A percentile compares a stretch with the other conserved stretches of the same genome.
phyloP scores from a whole-genome alignment of 2,888 invertebrate species.

The Lycophotia porphyrea region DNA sequence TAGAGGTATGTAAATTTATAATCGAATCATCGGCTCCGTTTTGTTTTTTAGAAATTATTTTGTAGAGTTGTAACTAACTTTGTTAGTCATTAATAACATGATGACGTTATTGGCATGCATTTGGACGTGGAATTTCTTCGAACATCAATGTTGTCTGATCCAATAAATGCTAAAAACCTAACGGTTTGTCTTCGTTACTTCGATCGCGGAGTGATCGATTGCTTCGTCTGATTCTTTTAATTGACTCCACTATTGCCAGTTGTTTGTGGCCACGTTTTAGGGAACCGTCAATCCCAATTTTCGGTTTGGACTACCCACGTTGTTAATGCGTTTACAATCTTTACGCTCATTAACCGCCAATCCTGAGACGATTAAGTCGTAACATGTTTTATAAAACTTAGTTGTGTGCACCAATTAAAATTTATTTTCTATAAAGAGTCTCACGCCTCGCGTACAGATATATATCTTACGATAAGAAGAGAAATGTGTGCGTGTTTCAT shows the following conservation, averaged over 20 bases:
- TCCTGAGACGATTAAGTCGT: constrained; percentile 86
- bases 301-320: constrained; percentile 81
- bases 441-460: constrained; percentile 82
- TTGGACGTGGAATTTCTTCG: constrained; percentile 29
- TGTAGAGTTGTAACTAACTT: constrained; percentile 68
- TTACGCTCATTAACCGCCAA: constrained; percentile 88
- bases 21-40: constrained; percentile 70
- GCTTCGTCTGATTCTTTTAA: constrained; percentile 66
- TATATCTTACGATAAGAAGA: constrained; percentile 80
- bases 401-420: constrained; percentile 86
- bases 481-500: constrained; percentile 80
- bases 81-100: constrained; percentile 72
- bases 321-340: constrained; percentile 84
- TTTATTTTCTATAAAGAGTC: constrained; percentile 82
- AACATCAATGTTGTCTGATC: constrained; percentile 44
- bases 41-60: constrained; percentile 73
- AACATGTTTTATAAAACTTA: constrained; percentile 84
- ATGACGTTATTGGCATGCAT: constrained; percentile 62
- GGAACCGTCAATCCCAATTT: constrained; percentile 65
- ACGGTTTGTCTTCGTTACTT: constrained; percentile 45
- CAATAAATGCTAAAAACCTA: constrained; percentile 55
- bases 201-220: constrained; percentile 65
- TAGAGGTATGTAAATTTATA: constrained; percentile 74
- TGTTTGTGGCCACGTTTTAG: constrained; percentile 57
- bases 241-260: constrained; percentile 63